phyloP scores from a whole-genome alignment of 2,888 invertebrate species.

The Pachymerium ferrugineum region DNA sequence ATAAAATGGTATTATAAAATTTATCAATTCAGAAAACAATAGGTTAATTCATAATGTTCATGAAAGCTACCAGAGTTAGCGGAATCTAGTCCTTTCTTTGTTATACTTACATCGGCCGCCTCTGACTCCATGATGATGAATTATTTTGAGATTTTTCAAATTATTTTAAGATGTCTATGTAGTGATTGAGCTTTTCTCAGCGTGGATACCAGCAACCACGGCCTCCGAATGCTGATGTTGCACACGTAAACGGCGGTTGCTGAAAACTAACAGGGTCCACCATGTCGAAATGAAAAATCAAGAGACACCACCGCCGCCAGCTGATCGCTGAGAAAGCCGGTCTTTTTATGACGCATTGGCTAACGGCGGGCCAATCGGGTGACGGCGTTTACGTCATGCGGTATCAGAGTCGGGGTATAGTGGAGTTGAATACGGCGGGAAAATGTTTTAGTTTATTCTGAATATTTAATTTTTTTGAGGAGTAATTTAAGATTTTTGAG shows the following conservation, averaged over 20 bases:
- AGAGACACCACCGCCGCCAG: not conserved
- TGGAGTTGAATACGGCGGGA: not conserved
- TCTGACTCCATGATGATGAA: not conserved
- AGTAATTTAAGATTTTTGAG: too few species aligned
- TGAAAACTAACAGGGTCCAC: not conserved
- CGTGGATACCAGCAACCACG: not conserved
- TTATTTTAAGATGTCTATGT: not conserved
- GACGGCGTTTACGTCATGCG: not conserved
- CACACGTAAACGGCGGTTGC: not conserved
- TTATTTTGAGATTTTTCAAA: too few species aligned
- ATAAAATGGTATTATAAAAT: not conserved
- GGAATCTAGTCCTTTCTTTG: not conserved
- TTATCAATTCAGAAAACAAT: not conserved
- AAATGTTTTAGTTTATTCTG: not conserved
- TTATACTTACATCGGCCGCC: not conserved
- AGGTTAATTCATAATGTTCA: too few species aligned
- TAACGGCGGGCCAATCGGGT: not conserved
- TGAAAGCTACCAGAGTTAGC: too few species aligned
- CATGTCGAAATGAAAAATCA: not conserved
- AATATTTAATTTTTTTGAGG: too few species aligned
- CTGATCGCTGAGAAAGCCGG: slow-evolving; percentile 4
- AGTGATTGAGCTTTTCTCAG: not conserved
- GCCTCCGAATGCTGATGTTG: not conserved
- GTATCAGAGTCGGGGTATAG: not conserved
- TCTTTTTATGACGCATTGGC: not conserved